Evolutionary conservation across 2,888 invertebrate genomes (phyloP).

Genomic region (Machimus rusticus): DNA sequence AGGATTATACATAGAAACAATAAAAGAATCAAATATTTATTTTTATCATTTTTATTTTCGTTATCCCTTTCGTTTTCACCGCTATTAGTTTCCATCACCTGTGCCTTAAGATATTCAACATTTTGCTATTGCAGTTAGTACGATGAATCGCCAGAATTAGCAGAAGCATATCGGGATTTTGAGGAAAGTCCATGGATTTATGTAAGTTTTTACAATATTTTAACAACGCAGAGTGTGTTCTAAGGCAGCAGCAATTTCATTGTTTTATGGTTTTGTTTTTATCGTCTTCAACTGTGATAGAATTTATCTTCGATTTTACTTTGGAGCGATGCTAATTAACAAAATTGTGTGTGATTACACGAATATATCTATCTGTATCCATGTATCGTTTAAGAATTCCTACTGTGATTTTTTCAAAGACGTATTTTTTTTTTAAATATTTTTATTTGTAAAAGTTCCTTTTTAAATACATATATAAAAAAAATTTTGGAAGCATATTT

Average conservation of each 20-base stretch:
- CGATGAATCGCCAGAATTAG: background rate
- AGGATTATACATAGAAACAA: conserved; percentile 42
- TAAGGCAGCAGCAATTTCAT: background rate
- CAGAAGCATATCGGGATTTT: background rate
- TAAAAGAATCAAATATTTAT: conserved; percentile 43
- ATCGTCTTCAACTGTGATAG: background rate
- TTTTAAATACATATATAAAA: no score
- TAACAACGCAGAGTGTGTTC: background rate
- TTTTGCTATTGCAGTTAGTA: background rate
- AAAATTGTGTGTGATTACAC: background rate
- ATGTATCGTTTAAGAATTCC: no score
- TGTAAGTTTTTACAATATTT: background rate
- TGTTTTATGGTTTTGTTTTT: background rate
- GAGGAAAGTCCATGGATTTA: background rate
- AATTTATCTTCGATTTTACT: background rate
- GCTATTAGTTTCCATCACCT: background rate
- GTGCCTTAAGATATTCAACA: background rate
- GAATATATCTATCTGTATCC: no score
- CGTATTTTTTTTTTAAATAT: no score
- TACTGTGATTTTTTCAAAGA: no score
- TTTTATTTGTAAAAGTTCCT: no score
- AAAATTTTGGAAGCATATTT: no score
- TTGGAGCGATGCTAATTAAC: background rate
- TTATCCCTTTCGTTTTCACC: conserved; percentile 2
- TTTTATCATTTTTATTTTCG: conserved; percentile 28